Conservation (phyloP, 2,888 invertebrate genomes). For the Drosophila antonietae region DNA sequence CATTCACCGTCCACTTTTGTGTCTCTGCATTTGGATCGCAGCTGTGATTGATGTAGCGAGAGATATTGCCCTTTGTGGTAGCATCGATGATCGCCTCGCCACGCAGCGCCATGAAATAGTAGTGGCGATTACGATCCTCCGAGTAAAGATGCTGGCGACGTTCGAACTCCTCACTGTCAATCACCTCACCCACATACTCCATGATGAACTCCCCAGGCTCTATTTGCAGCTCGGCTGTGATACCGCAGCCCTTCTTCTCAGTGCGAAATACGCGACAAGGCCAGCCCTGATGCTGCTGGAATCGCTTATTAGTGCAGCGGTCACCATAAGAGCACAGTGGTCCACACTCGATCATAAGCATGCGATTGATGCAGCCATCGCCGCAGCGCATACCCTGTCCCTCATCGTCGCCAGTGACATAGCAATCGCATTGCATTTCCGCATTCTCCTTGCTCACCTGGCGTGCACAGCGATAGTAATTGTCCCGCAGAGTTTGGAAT, state of each 20-base stretch:
- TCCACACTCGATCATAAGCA: conserved; percentile 99
- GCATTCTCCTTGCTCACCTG: conserved; percentile 95
- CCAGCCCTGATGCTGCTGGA: conserved; percentile 94
- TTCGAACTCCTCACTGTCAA: conserved; percentile 95
- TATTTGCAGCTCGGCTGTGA: conserved; percentile 86
- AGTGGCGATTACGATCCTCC: conserved; percentile 95
- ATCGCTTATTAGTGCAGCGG: conserved; percentile 96
- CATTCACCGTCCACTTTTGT: conserved; percentile 98
- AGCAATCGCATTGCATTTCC: conserved; percentile 98
- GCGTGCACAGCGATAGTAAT: conserved; percentile 93
- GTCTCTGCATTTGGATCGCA: conserved; percentile 99
- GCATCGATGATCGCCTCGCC: conserved; percentile 98
- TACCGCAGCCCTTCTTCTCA: conserved; percentile 98
- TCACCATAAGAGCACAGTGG: conserved; percentile 95
- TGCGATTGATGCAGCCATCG: conserved; percentile 97
- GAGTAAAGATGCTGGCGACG: conserved; percentile 95
- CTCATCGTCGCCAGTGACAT: conserved; percentile 94
- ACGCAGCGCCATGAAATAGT: conserved; percentile 98
- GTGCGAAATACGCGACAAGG: conserved; percentile 94
- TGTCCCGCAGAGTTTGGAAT: conserved; percentile 93
- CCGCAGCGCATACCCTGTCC: conserved; percentile 94
- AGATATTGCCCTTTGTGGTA: conserved; percentile 97
- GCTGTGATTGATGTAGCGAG: conserved; percentile 99
- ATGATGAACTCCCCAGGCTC: conserved; percentile 94
- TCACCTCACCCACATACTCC: conserved; percentile 99